phyloP scores from a whole-genome alignment of 1,140 invertebrate species.

The Epicauta chinensis region DNA sequence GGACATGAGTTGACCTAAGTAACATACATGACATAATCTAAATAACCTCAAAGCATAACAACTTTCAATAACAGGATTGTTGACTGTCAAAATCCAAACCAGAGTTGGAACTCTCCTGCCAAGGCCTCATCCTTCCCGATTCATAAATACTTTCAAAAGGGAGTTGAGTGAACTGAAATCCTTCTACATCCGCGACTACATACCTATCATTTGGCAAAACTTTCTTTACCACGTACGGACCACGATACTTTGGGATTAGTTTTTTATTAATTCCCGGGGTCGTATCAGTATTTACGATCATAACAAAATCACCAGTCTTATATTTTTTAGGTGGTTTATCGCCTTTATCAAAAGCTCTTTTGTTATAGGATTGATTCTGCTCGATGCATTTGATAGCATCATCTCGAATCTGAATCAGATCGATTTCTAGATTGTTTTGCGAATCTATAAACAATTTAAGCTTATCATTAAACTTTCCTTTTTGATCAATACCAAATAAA shows the following conservation, averaged over 20 bases:
- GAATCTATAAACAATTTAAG: too few species aligned
- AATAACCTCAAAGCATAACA: too few species aligned
- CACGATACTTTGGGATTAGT: constrained; percentile 22
- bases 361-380: background rate
- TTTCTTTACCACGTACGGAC: constrained; percentile 21
- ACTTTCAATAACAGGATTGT: too few species aligned
- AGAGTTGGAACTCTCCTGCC: too few species aligned
- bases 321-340: constrained; percentile 6
- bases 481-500: background rate
- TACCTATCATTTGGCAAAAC: constrained; percentile 21
- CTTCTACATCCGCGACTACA: too few species aligned
- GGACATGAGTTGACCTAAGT: too few species aligned
- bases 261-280: constrained; percentile 24
- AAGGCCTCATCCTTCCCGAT: too few species aligned
- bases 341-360: constrained; percentile 5
- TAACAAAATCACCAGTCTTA: constrained; percentile 20
- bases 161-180: too few species aligned
- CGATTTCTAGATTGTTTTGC: background rate
- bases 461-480: background rate
- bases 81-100: too few species aligned
- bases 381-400: background rate
- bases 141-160: too few species aligned
- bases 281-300: constrained; percentile 13
- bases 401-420: background rate
- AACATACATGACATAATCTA: too few species aligned